A percentile compares a stretch with the other conserved stretches of the same genome.
Evolutionary conservation across 2,888 invertebrate genomes (phyloP).

Genomic region (Deroplatys truncata): DNA sequence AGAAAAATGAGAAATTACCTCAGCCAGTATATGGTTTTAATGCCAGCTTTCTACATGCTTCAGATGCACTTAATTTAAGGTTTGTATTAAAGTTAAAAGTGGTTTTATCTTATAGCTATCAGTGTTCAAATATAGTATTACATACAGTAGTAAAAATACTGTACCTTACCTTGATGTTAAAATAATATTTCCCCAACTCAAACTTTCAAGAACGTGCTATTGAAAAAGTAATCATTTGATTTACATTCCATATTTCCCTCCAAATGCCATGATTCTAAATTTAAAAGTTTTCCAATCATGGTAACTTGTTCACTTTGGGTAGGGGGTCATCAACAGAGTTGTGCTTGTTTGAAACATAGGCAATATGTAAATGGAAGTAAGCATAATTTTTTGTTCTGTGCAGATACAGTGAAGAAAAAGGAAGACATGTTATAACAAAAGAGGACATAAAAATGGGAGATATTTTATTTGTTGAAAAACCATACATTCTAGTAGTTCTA

Average conservation of each 20-base stretch:
- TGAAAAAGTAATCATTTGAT: too few species aligned
- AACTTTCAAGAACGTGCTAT: background rate
- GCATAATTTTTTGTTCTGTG: conserved; percentile 23
- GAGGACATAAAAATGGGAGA: conserved; percentile 60
- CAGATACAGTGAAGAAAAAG: conserved; percentile 54
- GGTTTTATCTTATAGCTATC: background rate
- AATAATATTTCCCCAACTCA: background rate
- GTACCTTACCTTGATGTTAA: conserved; percentile 11
- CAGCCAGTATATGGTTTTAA: conserved; percentile 47
- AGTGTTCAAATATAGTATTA: background rate
- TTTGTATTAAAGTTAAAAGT: conserved; percentile 30
- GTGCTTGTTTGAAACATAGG: too few species aligned
- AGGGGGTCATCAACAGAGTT: too few species aligned
- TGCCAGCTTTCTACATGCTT: conserved; percentile 51
- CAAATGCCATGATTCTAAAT: too few species aligned
- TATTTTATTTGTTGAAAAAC: conserved; percentile 73
- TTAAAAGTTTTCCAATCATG: too few species aligned
- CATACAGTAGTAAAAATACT: background rate
- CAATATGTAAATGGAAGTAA: too few species aligned
- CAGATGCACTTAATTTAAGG: conserved; percentile 50
- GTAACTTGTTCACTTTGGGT: too few species aligned
- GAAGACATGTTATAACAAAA: conserved; percentile 62
- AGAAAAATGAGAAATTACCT: background rate
- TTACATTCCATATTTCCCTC: too few species aligned
- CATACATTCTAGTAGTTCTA: conserved; percentile 71